Conservation (phyloP, 2,113 vertebrate species). For the Corvus hawaiiensis region DNA sequence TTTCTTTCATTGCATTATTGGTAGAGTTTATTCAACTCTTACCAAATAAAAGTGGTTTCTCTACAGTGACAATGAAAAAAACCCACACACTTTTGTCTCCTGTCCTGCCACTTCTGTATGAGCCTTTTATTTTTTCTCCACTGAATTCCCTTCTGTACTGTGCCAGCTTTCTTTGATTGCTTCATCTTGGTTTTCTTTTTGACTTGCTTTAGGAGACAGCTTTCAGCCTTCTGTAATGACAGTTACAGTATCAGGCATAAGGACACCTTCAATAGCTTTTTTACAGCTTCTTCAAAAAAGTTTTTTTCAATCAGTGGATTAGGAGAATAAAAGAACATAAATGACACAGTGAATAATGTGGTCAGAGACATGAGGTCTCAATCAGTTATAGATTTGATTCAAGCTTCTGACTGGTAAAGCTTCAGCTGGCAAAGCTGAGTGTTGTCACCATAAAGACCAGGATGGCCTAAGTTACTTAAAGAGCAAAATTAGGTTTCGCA, state of each 20-base stretch:
- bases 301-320: not conserved
- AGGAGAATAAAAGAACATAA: not conserved
- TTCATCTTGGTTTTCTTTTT: not conserved
- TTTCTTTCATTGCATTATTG: not conserved
- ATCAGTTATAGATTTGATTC: not conserved
- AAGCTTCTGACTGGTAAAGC: not conserved
- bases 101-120: not conserved
- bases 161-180: not conserved
- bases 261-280: not conserved
- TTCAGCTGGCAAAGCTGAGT: not conserved
- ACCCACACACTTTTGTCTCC: not conserved
- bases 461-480: not conserved
- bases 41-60: not conserved
- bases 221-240: not conserved
- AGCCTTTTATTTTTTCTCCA: not conserved
- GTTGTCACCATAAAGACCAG: not conserved
- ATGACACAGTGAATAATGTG: not conserved
- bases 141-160: not conserved
- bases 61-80: not conserved
- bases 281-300: not conserved
- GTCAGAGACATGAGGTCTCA: not conserved
- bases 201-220: not conserved
- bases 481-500: not conserved
- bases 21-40: not conserved
- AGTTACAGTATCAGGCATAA: not conserved